phyloP scores from a whole-genome alignment of 2,888 invertebrate genomes.

The Lordiphosa andalusiaca region DNA sequence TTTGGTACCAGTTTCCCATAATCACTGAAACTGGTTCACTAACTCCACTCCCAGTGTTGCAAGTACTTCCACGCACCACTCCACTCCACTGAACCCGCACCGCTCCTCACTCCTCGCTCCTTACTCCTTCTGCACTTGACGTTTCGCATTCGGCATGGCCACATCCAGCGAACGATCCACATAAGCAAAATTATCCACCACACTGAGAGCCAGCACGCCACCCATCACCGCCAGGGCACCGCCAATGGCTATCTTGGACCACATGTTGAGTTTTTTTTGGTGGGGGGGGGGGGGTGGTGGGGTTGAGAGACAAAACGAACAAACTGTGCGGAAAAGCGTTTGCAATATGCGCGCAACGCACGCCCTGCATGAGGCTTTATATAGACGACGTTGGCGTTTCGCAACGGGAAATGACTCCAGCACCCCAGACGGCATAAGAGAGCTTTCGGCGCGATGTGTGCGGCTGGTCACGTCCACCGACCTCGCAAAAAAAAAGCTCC shows the following conservation, averaged over 20 bases:
- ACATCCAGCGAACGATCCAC: conserved; percentile 56
- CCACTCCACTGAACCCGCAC: too few species aligned
- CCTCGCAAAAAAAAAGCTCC: conserved; percentile 7
- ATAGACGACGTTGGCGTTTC: conserved; percentile 22
- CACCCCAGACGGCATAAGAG: conserved; percentile 5
- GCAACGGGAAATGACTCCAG: conserved; percentile 29
- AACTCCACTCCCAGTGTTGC: too few species aligned
- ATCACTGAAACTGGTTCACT: too few species aligned
- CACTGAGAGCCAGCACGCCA: conserved; percentile 41
- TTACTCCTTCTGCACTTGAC: conserved; percentile 25
- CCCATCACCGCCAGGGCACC: conserved; percentile 56
- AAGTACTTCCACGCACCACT: too few species aligned
- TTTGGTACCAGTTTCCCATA: too few species aligned
- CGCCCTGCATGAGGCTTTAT: conserved; percentile 43
- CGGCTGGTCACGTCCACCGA: conserved; percentile 60
- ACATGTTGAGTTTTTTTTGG: conserved; percentile 54
- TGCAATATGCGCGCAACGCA: conserved; percentile 53
- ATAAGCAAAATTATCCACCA: conserved; percentile 59
- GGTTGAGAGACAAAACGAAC: conserved; percentile 1
- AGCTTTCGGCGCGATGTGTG: conserved; percentile 55
- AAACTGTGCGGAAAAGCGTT: conserved; percentile 21
- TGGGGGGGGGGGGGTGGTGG: too few species aligned
- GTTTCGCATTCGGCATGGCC: conserved; percentile 56
- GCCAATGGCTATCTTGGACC: conserved; percentile 50
- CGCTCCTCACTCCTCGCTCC: too few species aligned